phyloP scores from a whole-genome alignment of 1,140 invertebrate genomes.

The Drosophila eugracilis region DNA sequence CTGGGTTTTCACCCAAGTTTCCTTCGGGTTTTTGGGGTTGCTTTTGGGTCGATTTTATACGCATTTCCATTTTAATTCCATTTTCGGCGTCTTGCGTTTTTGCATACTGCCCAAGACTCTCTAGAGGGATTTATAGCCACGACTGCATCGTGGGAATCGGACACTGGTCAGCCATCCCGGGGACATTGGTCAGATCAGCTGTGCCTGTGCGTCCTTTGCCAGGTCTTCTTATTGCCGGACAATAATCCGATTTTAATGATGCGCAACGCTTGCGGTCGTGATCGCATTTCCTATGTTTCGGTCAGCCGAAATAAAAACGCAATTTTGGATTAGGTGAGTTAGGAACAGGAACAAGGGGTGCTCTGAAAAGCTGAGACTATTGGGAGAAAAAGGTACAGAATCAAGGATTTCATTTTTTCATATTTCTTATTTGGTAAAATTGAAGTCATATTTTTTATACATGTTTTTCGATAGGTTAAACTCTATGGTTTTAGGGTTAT shows the following conservation, averaged over 20 bases:
- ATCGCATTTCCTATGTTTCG: constrained; percentile 31
- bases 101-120: constrained; percentile 63
- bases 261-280: constrained; percentile 75
- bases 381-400: constrained; percentile 8
- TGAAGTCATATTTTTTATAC: too few relatives aligned
- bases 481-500: too few relatives aligned
- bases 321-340: constrained; percentile 38
- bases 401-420: not conserved
- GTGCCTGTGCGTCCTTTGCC: constrained; percentile 27
- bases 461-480: too few relatives aligned
- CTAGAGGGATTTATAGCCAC: constrained; percentile 36
- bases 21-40: constrained; percentile 47
- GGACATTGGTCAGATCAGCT: constrained; percentile 43
- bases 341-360: constrained; percentile 5
- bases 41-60: constrained; percentile 72
- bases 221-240: constrained; percentile 17
- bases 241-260: constrained; percentile 83
- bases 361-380: constrained; percentile 2
- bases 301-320: constrained; percentile 33
- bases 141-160: constrained; percentile 69
- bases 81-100: constrained; percentile 57
- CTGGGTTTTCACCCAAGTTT: constrained; percentile 28
- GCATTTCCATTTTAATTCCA: constrained; percentile 66
- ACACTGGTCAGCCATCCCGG: constrained; percentile 35
- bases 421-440: too few relatives aligned